Percentiles rank a stretch among this genome's conserved stretches.
These are phyloP conservation scores for Lamellibrachia columna DNA, from an alignment of 2,888 invertebrate species.

Conservation along the genomic window DNA sequence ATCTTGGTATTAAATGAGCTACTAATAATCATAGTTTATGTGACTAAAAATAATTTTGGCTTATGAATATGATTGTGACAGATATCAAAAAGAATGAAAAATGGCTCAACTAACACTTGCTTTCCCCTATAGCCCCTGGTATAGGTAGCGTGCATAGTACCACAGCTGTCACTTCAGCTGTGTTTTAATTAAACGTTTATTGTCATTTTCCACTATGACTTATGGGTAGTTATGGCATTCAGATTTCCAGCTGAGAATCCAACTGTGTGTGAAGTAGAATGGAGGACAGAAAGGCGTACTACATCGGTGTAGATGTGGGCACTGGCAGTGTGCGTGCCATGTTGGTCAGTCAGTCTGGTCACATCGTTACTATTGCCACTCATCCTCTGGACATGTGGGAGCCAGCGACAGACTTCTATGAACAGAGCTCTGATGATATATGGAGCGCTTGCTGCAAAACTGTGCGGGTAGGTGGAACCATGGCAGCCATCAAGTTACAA, in stretches of 20 bases:
- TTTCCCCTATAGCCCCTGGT: too few species aligned
- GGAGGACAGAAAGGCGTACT: slow-evolving; percentile 32
- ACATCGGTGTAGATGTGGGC: slow-evolving; percentile 85
- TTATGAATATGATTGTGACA: too few species aligned
- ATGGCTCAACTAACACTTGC: too few species aligned
- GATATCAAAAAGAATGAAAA: too few species aligned
- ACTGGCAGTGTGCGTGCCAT: slow-evolving; percentile 90
- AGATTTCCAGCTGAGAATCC: not conserved
- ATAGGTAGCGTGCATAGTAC: too few species aligned
- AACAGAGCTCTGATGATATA: slow-evolving; percentile 90
- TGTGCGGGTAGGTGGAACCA: slow-evolving; percentile 74
- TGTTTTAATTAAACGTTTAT: too few species aligned
- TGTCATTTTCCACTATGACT: too few species aligned
- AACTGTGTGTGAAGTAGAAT: not conserved
- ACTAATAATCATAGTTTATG: too few species aligned
- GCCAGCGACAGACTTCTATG: slow-evolving; percentile 80
- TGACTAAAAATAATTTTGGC: too few species aligned
- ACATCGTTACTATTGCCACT: slow-evolving; percentile 69
- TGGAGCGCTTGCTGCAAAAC: slow-evolving; percentile 81
- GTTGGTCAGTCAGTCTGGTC: slow-evolving; percentile 72
- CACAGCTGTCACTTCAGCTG: too few species aligned
- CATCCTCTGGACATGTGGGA: slow-evolving; percentile 80
- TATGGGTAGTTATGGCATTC: too few species aligned
- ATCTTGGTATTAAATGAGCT: too few species aligned
- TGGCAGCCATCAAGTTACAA: not conserved